Evolutionary conservation across 2,797 vertebrate genomes (phyloP).

Genomic region (Peromyscus aztecus): DNA sequence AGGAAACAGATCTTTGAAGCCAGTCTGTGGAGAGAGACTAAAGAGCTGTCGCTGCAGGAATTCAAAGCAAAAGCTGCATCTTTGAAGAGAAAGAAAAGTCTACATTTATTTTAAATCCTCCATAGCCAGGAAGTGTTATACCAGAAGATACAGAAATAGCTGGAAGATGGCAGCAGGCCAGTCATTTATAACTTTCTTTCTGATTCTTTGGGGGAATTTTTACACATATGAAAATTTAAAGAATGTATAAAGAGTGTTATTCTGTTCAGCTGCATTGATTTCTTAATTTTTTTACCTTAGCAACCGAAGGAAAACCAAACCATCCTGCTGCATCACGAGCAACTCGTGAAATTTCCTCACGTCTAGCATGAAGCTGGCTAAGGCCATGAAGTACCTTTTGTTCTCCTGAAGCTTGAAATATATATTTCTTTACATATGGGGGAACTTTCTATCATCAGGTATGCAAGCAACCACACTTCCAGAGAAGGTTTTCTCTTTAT

Average conservation of each 20-base stretch:
- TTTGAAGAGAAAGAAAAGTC: neutral
- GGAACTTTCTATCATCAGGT: neutral
- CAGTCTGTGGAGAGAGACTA: neutral
- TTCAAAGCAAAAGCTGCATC: neutral
- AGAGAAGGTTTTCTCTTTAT: neutral
- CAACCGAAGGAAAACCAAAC: neutral
- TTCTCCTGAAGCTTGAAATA: neutral
- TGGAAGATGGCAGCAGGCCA: neutral
- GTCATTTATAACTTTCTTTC: neutral
- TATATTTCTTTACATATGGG: neutral
- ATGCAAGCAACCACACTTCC: neutral
- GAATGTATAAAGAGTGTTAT: neutral
- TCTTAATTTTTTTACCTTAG: slow-evolving; percentile 21
- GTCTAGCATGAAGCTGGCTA: neutral
- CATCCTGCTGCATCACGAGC: neutral
- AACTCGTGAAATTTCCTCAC: neutral
- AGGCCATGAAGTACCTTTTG: neutral
- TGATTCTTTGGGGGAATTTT: neutral
- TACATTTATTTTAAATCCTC: neutral
- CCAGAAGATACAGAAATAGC: neutral
- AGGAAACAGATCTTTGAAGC: neutral
- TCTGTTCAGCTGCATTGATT: neutral
- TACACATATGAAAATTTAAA: neutral
- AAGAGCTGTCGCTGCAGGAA: neutral
- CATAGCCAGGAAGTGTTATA: neutral